Conservation (phyloP, 2,113 vertebrate genomes). For the Glaucidium brasilianum region DNA sequence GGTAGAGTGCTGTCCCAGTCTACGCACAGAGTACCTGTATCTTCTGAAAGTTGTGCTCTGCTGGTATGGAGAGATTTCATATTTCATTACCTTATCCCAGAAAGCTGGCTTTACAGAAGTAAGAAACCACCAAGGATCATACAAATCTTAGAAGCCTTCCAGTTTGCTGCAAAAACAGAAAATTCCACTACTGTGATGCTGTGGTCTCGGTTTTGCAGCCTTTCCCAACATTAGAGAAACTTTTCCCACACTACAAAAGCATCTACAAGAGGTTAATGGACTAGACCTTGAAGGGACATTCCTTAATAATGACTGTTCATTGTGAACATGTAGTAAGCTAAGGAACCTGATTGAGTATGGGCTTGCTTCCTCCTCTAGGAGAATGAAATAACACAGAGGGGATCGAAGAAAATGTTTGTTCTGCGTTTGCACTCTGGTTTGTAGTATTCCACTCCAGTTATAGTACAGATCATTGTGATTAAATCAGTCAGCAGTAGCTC, state of each 20-base stretch:
- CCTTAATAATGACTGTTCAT: neutral
- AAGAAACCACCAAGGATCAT: neutral
- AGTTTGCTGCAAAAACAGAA: neutral
- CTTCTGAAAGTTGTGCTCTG: neutral
- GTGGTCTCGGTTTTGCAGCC: neutral
- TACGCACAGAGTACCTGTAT: neutral
- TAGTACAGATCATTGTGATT: slow-evolving; percentile 58
- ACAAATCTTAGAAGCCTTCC: neutral
- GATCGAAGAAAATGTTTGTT: neutral
- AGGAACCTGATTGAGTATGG: neutral
- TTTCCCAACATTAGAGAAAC: neutral
- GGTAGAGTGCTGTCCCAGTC: neutral
- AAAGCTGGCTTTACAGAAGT: neutral
- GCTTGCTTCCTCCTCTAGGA: neutral
- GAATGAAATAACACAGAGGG: neutral
- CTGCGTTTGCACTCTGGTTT: neutral
- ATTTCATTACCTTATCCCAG: neutral
- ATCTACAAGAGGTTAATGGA: neutral
- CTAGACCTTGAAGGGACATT: neutral
- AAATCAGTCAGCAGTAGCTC: slow-evolving; percentile 69
- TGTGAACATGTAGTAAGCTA: rapidly evolving
- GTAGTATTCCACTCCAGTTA: slow-evolving; percentile 52
- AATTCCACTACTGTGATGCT: rapidly evolving
- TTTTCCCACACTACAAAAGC: neutral
- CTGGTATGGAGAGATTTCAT: neutral